Evolutionary conservation across 2,797 vertebrate genomes (phyloP), one percentile per base, ranked within the genome.

Genomic region (Clarias pachynema): DNA sequence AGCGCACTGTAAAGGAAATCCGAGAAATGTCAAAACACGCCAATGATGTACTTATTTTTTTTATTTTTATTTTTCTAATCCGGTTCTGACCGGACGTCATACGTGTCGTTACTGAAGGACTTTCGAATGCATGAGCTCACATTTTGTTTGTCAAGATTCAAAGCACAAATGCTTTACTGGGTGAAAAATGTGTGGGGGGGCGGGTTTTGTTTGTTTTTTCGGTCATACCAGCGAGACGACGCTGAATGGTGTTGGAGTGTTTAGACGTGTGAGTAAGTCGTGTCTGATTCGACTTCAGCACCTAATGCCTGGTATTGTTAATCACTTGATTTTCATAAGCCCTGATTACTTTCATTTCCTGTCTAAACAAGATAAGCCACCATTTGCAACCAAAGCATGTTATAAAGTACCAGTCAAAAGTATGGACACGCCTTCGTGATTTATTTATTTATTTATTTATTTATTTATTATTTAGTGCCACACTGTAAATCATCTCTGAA

Each of bases 1-100:
- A 79, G 49, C 59, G 56, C 70, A 57, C 77, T 37, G 12, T 44
- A 74, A 69, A 85, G 80, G 59, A 86, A 68, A 65, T 40, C 68
- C 10, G 60, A 53, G 57, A 53, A 83, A 66, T 65, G 40, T 75
- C 68, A 0, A 44, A 49, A 49, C 44, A 49, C 44, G 10, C 2
- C 44, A 12, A 49, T 49, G 44, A 49, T 49, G 44, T 10, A 9
- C 34, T 22, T 22, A 59, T 79, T 63, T 44, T 9, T 44, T 44
- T 44, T n/a, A n/a, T 9, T 40, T 44, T 37, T 40, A 40, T 40
- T 40, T 40, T 40, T 12, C 9, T 49, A 49, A 49, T 49, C 44
- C 9, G 44, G 12, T 49, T 12, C 44, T 44, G 22, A 62, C 31
- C 26, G 18, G 74, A 40, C 49, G 10, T 15, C 24, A 26, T 34